phyloP scores from a whole-genome alignment of 2,113 vertebrate species.

The Bos indicus region DNA sequence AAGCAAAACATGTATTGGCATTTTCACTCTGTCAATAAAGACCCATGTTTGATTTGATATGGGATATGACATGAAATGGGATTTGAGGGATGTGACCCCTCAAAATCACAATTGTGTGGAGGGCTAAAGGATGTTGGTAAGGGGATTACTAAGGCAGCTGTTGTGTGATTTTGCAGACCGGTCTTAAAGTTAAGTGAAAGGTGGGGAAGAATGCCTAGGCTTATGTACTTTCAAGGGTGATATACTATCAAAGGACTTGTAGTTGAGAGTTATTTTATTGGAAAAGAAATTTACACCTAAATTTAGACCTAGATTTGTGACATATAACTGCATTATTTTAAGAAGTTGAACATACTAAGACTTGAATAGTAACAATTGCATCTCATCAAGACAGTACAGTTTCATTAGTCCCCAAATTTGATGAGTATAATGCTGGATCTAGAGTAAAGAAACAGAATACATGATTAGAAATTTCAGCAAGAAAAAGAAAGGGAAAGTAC shows the following conservation, averaged over 20 bases:
- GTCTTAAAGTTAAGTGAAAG: neutral
- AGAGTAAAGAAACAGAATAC: neutral
- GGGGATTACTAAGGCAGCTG: neutral
- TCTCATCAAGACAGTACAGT: neutral
- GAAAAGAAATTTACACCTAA: neutral
- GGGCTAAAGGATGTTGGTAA: accelerated
- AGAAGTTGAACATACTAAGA: neutral
- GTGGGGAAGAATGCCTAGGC: neutral
- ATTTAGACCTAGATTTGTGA: neutral
- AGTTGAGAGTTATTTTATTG: neutral
- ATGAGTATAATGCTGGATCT: neutral
- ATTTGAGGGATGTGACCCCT: neutral
- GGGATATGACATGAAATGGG: neutral
- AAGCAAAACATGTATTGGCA: neutral
- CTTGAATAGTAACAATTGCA: neutral
- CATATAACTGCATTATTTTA: neutral
- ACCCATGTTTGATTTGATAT: neutral
- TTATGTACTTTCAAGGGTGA: neutral
- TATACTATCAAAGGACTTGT: neutral
- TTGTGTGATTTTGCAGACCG: neutral
- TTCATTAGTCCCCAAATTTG: neutral
- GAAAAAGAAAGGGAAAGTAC: neutral
- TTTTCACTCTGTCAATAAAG: neutral
- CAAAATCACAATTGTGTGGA: neutral
- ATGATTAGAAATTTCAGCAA: neutral